Evolutionary conservation across 2,888 invertebrate genomes (phyloP).

Genomic region (Lasioglossum pauxillum): DNA sequence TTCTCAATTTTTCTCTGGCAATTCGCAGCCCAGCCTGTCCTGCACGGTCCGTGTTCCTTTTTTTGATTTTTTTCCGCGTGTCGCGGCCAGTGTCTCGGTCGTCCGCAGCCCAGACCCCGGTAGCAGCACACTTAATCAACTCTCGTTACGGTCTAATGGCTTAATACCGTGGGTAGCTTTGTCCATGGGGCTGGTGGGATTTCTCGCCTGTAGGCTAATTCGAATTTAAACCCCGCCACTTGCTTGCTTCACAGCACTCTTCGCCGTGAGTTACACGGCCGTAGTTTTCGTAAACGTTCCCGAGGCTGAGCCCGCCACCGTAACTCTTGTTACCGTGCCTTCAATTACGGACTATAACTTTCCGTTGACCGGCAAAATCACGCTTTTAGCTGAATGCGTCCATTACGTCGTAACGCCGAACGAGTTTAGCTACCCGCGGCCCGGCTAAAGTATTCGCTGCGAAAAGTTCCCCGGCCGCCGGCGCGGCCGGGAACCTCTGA

Average conservation of each 20-base stretch:
- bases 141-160: conserved; percentile 77
- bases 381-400: conserved; percentile 60
- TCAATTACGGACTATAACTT: conserved; percentile 55
- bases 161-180: conserved; percentile 78
- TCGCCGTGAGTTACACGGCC: conserved; percentile 51
- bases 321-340: conserved; percentile 53
- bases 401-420: conserved; percentile 54
- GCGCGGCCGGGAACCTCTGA: not conserved
- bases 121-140: conserved; percentile 75
- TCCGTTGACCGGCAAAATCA: conserved; percentile 57
- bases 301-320: conserved; percentile 26
- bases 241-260: conserved; percentile 60
- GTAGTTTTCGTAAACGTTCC: conserved; percentile 59
- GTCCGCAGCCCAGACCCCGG: conserved; percentile 42
- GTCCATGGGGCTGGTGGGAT: conserved; percentile 67
- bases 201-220: conserved; percentile 71
- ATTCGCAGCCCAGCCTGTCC: not conserved
- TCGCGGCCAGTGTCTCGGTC: conserved; percentile 50
- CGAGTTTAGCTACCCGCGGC: conserved; percentile 45
- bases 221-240: conserved; percentile 75
- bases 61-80: conserved; percentile 34
- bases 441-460: conserved; percentile 37
- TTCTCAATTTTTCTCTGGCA: conserved; percentile 5
- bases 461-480: not conserved
- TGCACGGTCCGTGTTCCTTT: conserved; percentile 10